Percentiles rank a stretch among this genome's conserved stretches.
These are phyloP conservation scores for Alethe castanea DNA, from an alignment of 2,113 vertebrate genomes.

Conservation along the genomic window DNA sequence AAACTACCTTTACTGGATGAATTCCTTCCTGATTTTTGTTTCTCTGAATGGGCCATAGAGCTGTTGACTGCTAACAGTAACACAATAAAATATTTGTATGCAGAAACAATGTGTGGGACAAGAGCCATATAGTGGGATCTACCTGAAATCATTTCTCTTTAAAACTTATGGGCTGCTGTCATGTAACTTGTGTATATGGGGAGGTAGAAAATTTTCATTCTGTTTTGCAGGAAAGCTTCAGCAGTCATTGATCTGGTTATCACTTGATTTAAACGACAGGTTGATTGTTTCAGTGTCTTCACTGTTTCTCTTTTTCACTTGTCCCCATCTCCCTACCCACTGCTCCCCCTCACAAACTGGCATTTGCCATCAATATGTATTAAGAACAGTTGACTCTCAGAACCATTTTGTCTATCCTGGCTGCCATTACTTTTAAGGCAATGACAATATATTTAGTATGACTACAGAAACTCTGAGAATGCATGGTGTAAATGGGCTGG, in stretches of 20 bases:
- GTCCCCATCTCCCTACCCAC: not conserved
- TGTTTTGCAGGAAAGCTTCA: conserved; percentile 40
- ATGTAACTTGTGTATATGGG: not conserved
- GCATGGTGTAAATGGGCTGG: not conserved
- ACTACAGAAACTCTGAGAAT: not conserved
- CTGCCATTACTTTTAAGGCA: not conserved
- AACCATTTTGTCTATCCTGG: not conserved
- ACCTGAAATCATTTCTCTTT: not conserved
- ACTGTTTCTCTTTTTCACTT: not conserved
- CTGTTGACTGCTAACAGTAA: conserved; percentile 17
- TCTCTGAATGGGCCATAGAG: not conserved
- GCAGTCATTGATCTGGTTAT: not conserved
- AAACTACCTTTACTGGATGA: conserved; percentile 5
- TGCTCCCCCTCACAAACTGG: not conserved
- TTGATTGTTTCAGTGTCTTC: not conserved
- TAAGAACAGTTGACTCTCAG: not conserved
- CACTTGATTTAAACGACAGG: not conserved
- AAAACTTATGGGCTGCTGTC: not conserved
- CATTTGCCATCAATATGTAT: not conserved
- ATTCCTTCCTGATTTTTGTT: not conserved
- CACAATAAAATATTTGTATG: conserved; percentile 19
- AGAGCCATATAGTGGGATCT: not conserved
- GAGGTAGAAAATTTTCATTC: conserved; percentile 7
- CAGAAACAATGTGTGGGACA: conserved; percentile 3
- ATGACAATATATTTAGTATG: not conserved